Evolutionary conservation across 2,797 vertebrate genomes (phyloP).

Genomic region (Uromys caudimaculatus): DNA sequence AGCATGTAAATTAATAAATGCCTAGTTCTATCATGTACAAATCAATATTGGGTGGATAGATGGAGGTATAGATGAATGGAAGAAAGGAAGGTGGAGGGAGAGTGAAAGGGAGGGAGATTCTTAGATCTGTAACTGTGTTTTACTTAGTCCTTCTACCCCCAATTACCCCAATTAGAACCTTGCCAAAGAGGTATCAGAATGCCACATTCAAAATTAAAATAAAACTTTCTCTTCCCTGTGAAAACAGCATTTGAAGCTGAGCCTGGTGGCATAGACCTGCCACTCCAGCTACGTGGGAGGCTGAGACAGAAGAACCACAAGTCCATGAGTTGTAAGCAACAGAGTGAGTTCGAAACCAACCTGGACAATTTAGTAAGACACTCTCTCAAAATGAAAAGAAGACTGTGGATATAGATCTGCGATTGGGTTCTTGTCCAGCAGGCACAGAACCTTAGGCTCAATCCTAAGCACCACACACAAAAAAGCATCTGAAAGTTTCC

Average conservation of each 20-base stretch:
- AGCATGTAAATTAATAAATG: background rate
- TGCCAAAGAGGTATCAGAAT: background rate
- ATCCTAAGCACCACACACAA: background rate
- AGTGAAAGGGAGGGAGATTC: background rate
- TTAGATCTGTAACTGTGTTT: background rate
- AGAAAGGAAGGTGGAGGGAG: too few species aligned
- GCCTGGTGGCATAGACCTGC: background rate
- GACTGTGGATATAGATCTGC: background rate
- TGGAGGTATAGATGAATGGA: background rate
- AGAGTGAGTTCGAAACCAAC: background rate
- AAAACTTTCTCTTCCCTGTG: background rate
- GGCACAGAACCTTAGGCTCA: too few species aligned
- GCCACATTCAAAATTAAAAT: background rate
- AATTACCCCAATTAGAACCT: background rate
- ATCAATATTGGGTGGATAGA: background rate
- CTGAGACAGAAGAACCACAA: background rate
- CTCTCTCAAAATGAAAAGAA: background rate
- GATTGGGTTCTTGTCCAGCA: background rate
- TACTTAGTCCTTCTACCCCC: background rate
- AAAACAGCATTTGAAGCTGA: background rate
- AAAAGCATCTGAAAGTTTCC: background rate
- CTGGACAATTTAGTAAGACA: background rate
- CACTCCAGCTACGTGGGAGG: background rate
- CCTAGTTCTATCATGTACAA: background rate
- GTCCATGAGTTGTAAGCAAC: background rate